Evolutionary conservation across 2,113 vertebrate species (phyloP).

Genomic region (Erythrocercus mccallii): DNA sequence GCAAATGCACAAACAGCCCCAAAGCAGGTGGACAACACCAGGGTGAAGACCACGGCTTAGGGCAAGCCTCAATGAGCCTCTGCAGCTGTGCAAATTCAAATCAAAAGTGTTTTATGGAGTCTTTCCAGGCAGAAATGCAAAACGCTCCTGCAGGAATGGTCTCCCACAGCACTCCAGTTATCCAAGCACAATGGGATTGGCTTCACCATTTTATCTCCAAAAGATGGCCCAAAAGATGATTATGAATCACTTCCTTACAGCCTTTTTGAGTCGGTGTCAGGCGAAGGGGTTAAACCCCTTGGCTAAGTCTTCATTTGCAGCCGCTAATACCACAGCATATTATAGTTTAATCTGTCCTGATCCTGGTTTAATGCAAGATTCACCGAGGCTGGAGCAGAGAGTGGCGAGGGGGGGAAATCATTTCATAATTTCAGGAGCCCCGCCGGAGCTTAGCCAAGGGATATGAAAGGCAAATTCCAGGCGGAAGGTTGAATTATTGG

Average conservation of each 20-base stretch:
- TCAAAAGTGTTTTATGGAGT: background rate
- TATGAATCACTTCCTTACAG: accelerated
- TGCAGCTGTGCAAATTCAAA: background rate
- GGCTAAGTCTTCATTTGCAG: slow-evolving; percentile 91
- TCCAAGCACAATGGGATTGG: background rate
- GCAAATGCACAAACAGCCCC: background rate
- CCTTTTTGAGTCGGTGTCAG: background rate
- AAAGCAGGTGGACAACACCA: accelerated
- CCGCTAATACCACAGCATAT: slow-evolving; percentile 90
- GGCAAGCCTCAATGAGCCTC: accelerated
- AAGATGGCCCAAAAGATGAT: background rate
- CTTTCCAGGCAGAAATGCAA: background rate
- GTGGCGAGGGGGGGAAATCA: background rate
- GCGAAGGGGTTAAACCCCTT: slow-evolving; percentile 75
- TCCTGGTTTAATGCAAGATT: slow-evolving; percentile 97
- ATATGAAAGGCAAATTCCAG: slow-evolving; percentile 83
- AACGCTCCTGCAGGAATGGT: background rate
- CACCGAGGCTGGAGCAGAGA: slow-evolving; percentile 79
- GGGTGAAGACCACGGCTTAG: background rate
- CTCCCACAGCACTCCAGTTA: background rate
- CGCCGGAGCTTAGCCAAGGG: slow-evolving; percentile 71
- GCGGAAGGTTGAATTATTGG: slow-evolving; percentile 72
- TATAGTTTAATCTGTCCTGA: slow-evolving; percentile 97
- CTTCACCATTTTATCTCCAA: background rate
- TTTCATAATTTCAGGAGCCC: slow-evolving; percentile 76